A percentile compares a stretch with the other conserved stretches of the same genome.
phyloP scores from a whole-genome alignment of 2,797 vertebrate species.

The Eutrigla gurnardus region DNA sequence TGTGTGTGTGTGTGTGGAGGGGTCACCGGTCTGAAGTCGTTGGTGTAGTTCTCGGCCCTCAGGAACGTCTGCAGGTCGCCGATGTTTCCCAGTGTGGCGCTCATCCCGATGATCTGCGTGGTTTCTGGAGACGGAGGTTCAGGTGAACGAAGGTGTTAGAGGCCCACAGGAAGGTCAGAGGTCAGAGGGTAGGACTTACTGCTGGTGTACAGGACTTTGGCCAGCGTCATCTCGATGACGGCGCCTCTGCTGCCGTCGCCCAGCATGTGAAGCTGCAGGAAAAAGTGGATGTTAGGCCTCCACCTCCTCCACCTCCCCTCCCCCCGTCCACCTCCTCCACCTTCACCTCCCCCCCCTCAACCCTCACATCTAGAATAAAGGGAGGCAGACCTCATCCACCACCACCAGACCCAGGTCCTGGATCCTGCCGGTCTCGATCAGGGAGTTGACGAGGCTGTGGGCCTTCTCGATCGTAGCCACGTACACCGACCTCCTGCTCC shows the following conservation, averaged over 20 bases:
- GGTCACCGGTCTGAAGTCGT: constrained; percentile 91
- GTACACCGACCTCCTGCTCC: constrained; percentile 87
- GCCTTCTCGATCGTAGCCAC: constrained; percentile 96
- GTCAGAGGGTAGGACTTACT: constrained; percentile 82
- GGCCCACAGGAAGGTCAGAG: no score
- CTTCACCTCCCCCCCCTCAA: no score
- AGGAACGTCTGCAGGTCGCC: constrained; percentile 92
- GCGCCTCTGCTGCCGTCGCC: constrained; percentile 95
- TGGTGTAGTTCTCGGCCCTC: constrained; percentile 91
- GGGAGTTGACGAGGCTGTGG: constrained; percentile 93
- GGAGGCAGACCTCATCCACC: constrained; percentile 90
- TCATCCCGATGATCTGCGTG: constrained; percentile 97
- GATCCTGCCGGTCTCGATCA: constrained; percentile 89
- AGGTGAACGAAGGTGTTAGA: no score
- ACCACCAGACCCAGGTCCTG: constrained; percentile 90
- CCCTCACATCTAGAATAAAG: neutral
- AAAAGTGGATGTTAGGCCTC: neutral
- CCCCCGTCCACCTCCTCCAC: no score
- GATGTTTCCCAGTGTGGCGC: constrained; percentile 94
- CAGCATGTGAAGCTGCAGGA: constrained; percentile 93
- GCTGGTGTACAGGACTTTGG: constrained; percentile 89
- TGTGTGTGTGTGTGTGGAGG: no score
- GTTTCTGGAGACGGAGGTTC: constrained; percentile 75
- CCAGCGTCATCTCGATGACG: constrained; percentile 91
- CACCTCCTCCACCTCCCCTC: no score